Conservation (phyloP, 2,888 invertebrate genomes). For the Dynastes maya region DNA sequence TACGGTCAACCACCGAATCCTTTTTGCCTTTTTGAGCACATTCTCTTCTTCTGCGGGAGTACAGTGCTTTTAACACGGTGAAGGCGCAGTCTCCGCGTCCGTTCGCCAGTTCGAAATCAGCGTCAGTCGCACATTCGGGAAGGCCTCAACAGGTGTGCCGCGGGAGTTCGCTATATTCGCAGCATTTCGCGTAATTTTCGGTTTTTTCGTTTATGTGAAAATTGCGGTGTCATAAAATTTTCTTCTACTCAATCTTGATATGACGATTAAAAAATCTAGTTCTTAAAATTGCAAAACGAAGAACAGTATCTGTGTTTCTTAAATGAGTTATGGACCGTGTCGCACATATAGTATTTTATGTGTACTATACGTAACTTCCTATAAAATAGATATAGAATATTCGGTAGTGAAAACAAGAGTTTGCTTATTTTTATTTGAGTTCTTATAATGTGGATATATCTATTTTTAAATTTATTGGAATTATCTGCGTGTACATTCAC, state of each 20-base stretch:
- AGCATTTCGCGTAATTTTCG: conserved; percentile 11
- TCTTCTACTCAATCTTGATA: background rate
- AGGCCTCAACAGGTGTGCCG: conserved; percentile 57
- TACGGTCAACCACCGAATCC: too few species aligned
- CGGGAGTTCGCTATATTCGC: conserved; percentile 28
- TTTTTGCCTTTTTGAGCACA: conserved; percentile 23
- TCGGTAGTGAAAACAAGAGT: background rate
- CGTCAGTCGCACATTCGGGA: conserved; percentile 54
- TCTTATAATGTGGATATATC: background rate
- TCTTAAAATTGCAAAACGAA: background rate
- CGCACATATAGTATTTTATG: background rate
- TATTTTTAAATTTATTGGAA: background rate
- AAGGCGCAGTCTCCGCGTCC: conserved; percentile 49
- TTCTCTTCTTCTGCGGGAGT: conserved; percentile 34
- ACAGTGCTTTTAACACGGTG: conserved; percentile 16
- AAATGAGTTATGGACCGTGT: too few species aligned
- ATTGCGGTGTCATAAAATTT: conserved; percentile 10
- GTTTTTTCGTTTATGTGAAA: conserved; percentile 29
- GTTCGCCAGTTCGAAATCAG: conserved; percentile 34
- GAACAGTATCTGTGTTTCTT: too few species aligned
- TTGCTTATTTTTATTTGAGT: background rate
- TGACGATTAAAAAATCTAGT: background rate
- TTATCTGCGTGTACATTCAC: background rate
- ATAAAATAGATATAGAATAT: background rate
- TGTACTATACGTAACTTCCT: conserved; percentile 12